These are phyloP conservation scores for Euthynnus affinis DNA, from an alignment of 2,797 vertebrate species.

Conservation along the genomic window DNA sequence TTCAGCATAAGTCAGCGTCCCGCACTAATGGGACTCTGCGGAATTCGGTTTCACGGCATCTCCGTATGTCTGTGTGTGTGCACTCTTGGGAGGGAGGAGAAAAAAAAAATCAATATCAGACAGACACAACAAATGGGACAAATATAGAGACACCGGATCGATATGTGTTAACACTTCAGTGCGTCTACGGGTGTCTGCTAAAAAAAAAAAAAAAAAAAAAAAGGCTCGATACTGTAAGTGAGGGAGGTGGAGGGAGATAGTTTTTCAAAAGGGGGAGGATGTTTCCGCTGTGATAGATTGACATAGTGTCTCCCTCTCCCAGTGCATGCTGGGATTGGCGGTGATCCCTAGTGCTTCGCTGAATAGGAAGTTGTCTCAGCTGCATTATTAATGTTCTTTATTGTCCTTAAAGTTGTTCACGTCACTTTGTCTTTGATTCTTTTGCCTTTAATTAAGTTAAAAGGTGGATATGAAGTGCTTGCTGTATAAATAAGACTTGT, in stretches of 20 bases:
- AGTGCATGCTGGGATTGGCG: slow-evolving; percentile 29
- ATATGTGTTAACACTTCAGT: slow-evolving; percentile 32
- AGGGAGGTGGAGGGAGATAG: background rate
- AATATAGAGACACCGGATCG: slow-evolving; percentile 30
- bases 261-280: background rate
- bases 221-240: background rate
- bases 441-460: too few species aligned
- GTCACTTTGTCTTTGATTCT: too few species aligned
- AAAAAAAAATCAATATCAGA: slow-evolving; percentile 49
- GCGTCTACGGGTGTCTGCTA: slow-evolving; percentile 22
- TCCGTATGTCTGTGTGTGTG: background rate
- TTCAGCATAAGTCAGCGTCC: slow-evolving; percentile 16
- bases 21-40: slow-evolving; percentile 5
- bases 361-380: too few species aligned
- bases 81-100: background rate
- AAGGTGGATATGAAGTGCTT: too few species aligned
- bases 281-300: background rate
- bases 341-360: background rate
- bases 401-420: too few species aligned
- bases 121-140: slow-evolving; percentile 33
- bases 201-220: too few species aligned
- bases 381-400: too few species aligned
- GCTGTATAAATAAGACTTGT: too few species aligned
- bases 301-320: background rate
- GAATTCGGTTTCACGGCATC: slow-evolving; percentile 31